Evolutionary conservation across 2,797 vertebrate species (phyloP), one percentile per base, ranked within the genome.

Genomic region (Clarias pachynema): DNA sequence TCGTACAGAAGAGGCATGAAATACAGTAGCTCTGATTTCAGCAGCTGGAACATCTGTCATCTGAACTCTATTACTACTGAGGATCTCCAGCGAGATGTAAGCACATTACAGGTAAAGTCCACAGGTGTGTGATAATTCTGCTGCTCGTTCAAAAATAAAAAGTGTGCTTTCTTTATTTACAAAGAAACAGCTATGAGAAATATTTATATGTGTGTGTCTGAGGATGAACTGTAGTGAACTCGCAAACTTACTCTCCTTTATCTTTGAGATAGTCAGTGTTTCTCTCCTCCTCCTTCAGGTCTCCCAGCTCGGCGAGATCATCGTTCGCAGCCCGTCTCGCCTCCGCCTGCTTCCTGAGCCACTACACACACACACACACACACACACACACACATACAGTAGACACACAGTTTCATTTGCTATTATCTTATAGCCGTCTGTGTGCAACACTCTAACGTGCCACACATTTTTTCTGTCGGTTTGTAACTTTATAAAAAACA

Each of bases 191-290:
- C 37, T 70, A 20, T 5, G 37, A 14, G 22, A 6, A 72, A n/a
- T 70, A n/a, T 44, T 62, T 44, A 44, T 10, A 44, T 44, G 3
- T 44, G 44, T 44, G 8, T 10, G 49, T 16, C 1, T 10, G 12
- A 26, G 24, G 70, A 24, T 26, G 70, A 53, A 53, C n/a, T 2
- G 3, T 5, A 24, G 68, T 1, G 49, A 44, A n/a, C 24, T 49
- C 14, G 12, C 40, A 44, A 0, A 96, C 97, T 93, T 90, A 99
- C 98, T 98, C 96, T 89, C 96, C 98, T 94, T 97, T 98, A 16
- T 97, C 96, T 89, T 98, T 99, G 66, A 99, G 88, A 97, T 97
- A 99, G 1, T 98, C 97, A 34, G 97, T 95, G 87, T 96, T 97
- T 91, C 92, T 96, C 89, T 99, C 96, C n/a, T 97, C 95, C 88